Evolutionary conservation across 2,888 invertebrate species (phyloP), one percentile per base, ranked within the genome.

Genomic region (Caenorhabditis wallacei): DNA sequence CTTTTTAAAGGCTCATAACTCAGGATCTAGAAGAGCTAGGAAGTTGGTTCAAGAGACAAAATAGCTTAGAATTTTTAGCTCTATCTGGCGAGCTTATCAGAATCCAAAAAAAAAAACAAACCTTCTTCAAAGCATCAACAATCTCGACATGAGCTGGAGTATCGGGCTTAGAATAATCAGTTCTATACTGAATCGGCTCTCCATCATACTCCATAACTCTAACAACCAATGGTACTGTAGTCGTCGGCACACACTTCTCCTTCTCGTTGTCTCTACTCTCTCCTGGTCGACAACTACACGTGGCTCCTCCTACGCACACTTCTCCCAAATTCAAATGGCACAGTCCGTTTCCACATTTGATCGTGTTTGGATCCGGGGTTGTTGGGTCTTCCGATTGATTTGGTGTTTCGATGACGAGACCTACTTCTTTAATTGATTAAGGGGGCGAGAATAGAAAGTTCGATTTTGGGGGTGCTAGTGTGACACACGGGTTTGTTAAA

Each of bases 61-160:
- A 30, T 5, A 5, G 8, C 3, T 30, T 8, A 3, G 30, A 30
- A 30, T 30, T 30, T 30, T 30, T 30, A 30, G 30, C 30, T 30
- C 30, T 30, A 30, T 30, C 30, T 5, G 30, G 8, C 8, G 8
- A 30, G 8, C 4, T 30, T 30, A 5, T 30, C 8, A 30, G 30
- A 30, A 5, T 30, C 8, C 30, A 30, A 30, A 30, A 30, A 30
- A 30, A 30, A 30, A n/a, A n/a, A n/a, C n/a, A n/a, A n/a, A 66
- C 66, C 66, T 84, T 85, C 69, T 85, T 86, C 20, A 84, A 70
- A 7, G 74, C 79, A 26, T 86, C 86, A 7, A 78, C 80, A 51
- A 88, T 84, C 63, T 91, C 89, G 35, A 90, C 83, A 80, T 91
- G 91, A 16, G 79, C 78, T 10, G 88, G 80, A 24, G 85, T 89